phyloP scores from a whole-genome alignment of 2,888 invertebrate species.

The Apamea sordens region DNA sequence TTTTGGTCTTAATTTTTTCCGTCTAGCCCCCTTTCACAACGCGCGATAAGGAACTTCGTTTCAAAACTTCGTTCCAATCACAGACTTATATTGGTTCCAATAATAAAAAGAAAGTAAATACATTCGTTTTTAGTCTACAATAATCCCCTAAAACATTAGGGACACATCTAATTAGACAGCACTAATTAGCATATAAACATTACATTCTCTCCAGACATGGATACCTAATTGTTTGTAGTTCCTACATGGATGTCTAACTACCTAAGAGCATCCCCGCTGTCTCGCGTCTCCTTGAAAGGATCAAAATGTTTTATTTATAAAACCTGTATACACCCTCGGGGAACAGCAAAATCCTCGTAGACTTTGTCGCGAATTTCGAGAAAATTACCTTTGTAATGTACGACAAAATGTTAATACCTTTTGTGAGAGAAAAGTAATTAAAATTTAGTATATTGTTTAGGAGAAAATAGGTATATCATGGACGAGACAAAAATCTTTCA shows the following conservation, averaged over 20 bases:
- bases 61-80: no score
- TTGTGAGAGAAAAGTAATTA: conserved; percentile 21
- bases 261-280: conserved; percentile 59
- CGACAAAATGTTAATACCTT: conserved; percentile 29
- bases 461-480: not conserved
- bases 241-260: conserved; percentile 34
- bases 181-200: conserved; percentile 23
- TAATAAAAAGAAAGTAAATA: not conserved
- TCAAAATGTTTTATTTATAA: conserved; percentile 84
- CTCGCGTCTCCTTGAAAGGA: conserved; percentile 71
- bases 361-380: conserved; percentile 36
- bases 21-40: no score
- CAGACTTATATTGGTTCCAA: no score
- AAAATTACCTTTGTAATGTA: conserved; percentile 48
- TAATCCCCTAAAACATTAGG: not conserved
- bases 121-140: not conserved
- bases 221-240: conserved; percentile 36
- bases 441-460: conserved; percentile 17
- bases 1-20: no score
- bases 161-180: not conserved
- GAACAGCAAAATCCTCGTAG: conserved; percentile 34
- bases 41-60: no score
- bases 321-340: conserved; percentile 68
- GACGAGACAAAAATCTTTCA: conserved; percentile 1
- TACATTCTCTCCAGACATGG: conserved; percentile 13